Conservation (phyloP, 1,140 invertebrate species). For the Hypsibius dujardini region DNA sequence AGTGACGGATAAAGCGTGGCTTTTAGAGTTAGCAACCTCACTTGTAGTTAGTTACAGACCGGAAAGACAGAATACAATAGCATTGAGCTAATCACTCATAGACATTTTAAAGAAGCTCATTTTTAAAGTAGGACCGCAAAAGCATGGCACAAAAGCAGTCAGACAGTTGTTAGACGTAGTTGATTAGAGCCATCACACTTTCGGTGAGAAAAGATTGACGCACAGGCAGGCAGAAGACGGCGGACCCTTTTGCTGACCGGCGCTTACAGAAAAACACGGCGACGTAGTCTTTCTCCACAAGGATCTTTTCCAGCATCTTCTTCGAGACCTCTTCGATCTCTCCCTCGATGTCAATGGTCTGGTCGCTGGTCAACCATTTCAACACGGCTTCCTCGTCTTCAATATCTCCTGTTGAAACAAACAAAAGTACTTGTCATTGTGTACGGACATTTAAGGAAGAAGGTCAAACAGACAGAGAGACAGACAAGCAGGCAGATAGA, state of each 20-base stretch:
- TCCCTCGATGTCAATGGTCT: constrained; percentile 84
- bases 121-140: too few relatives aligned
- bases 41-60: too few relatives aligned
- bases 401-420: constrained; percentile 45
- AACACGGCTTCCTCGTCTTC: constrained; percentile 65
- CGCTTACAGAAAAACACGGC: constrained; percentile 85
- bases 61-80: too few relatives aligned
- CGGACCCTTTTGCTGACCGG: too few relatives aligned
- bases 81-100: too few relatives aligned
- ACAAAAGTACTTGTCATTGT: constrained; percentile 20
- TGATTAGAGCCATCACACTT: constrained; percentile 9
- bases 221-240: constrained; percentile 2
- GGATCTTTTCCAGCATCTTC: constrained; percentile 78
- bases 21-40: too few relatives aligned
- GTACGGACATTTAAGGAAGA: constrained; percentile 19
- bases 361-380: constrained; percentile 74
- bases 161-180: too few relatives aligned
- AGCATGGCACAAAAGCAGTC: too few relatives aligned
- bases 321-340: constrained; percentile 88
- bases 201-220: not conserved
- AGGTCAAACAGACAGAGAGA: too few relatives aligned
- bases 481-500: not conserved
- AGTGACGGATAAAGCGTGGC: too few relatives aligned
- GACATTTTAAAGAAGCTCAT: too few relatives aligned
- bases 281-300: constrained; percentile 82